A percentile compares a stretch with the other conserved stretches of the same genome.
Conservation (phyloP, 2,797 vertebrate species). For the Holocentrus rufus region DNA sequence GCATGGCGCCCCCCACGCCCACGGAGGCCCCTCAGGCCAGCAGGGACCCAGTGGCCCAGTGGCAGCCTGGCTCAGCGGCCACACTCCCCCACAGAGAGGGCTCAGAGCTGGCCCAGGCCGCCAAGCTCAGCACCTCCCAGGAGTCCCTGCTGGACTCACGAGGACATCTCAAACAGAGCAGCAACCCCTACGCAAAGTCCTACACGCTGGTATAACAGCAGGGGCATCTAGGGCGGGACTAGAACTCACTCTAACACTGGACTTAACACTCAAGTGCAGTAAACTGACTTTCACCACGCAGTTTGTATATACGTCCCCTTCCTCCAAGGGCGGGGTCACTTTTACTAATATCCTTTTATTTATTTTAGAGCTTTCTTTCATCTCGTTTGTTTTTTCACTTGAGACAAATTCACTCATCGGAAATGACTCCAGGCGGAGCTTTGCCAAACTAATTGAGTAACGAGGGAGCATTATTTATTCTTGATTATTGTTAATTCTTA, state of each 20-base stretch:
- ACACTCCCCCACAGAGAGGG: slow-evolving; percentile 97
- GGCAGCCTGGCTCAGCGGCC: slow-evolving; percentile 92
- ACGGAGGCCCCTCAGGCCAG: slow-evolving; percentile 89
- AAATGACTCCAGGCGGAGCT: slow-evolving; percentile 90
- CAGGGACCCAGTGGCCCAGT: slow-evolving; percentile 90
- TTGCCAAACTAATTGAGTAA: slow-evolving; percentile 92
- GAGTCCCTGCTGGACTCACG: slow-evolving; percentile 98
- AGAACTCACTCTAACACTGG: slow-evolving; percentile 77
- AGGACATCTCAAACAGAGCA: slow-evolving; percentile 96
- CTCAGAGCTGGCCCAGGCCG: slow-evolving; percentile 94
- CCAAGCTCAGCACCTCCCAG: slow-evolving; percentile 99
- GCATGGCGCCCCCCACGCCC: slow-evolving; percentile 92
- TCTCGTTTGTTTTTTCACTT: slow-evolving; percentile 73
- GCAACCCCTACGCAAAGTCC: slow-evolving; percentile 98
- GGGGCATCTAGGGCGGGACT: slow-evolving; percentile 80
- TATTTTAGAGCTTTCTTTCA: slow-evolving; percentile 81
- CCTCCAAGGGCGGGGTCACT: slow-evolving; percentile 78
- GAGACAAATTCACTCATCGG: slow-evolving; percentile 89
- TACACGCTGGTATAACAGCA: slow-evolving; percentile 99
- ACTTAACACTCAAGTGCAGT: slow-evolving; percentile 83
- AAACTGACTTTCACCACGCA: slow-evolving; percentile 84
- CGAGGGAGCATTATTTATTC: slow-evolving; percentile 81
- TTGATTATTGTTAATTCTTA: slow-evolving; percentile 80
- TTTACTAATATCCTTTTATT: slow-evolving; percentile 88
- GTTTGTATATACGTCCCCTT: slow-evolving; percentile 83